Conservation (phyloP, 92 coral and sea anemone species). For the Chrysogorgia sp. region DNA sequence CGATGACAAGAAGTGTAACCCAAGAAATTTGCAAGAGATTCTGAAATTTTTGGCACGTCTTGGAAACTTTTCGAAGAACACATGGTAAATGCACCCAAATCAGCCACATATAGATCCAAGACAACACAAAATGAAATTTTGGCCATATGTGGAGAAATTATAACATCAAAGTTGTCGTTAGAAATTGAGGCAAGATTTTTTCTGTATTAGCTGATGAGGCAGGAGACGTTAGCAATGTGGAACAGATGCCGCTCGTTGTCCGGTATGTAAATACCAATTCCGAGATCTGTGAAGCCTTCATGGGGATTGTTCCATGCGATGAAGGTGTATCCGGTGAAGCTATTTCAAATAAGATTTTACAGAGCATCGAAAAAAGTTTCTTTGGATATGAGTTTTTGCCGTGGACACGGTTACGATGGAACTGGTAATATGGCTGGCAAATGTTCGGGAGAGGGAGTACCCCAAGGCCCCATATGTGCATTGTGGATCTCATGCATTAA, state of each 20-base stretch:
- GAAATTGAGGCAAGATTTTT: background rate
- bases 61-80: background rate
- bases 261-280: background rate
- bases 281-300: background rate
- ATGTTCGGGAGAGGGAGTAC: background rate
- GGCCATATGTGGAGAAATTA: background rate
- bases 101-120: background rate
- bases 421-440: slow-evolving; percentile 9
- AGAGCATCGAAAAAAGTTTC: background rate
- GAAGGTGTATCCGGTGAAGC: slow-evolving; percentile 3
- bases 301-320: background rate
- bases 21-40: slow-evolving; percentile 23
- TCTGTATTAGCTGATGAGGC: slow-evolving; percentile 11
- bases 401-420: background rate
- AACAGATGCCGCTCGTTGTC: background rate
- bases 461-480: no score
- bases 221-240: background rate
- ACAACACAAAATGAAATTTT: background rate
- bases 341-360: background rate
- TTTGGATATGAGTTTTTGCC: background rate
- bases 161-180: background rate
- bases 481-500: slow-evolving; percentile 42
- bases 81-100: background rate
- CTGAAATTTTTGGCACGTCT: background rate
- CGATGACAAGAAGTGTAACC: slow-evolving; percentile 11